phyloP scores from a whole-genome alignment of 2,113 vertebrate species.

The Nothoprocta perdicaria region DNA sequence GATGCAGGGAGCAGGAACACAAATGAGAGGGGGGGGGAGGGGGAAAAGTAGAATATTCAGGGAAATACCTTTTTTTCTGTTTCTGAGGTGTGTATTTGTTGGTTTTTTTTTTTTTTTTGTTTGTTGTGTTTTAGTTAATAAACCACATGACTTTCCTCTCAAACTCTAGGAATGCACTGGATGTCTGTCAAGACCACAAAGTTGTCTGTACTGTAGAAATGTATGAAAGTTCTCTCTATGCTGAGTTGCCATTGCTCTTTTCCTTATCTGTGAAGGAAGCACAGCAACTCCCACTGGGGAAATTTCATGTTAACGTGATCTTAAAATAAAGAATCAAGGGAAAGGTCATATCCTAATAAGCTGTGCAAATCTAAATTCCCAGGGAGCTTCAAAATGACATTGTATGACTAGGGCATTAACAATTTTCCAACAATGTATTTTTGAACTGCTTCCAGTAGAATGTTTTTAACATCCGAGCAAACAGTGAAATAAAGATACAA shows the following conservation, averaged over 20 bases:
- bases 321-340: conserved; percentile 94
- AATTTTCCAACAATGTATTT: conserved; percentile 74
- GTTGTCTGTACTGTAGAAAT: conserved; percentile 44
- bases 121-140: conserved; percentile 37
- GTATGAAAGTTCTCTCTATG: conserved; percentile 59
- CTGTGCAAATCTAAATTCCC: conserved; percentile 89
- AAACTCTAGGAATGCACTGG: conserved; percentile 53
- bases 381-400: conserved; percentile 82
- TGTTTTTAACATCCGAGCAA: conserved; percentile 43
- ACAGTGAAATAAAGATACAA: conserved; percentile 52
- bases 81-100: not conserved
- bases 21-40: not conserved
- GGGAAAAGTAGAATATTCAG: conserved; percentile 24
- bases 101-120: not conserved
- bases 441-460: conserved; percentile 69
- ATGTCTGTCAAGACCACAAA: conserved; percentile 65
- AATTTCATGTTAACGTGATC: conserved; percentile 87
- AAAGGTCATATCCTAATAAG: conserved; percentile 93
- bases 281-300: conserved; percentile 85
- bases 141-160: conserved; percentile 66
- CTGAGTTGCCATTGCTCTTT: conserved; percentile 79
- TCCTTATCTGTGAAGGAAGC: conserved; percentile 91
- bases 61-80: conserved; percentile 68
- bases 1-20: not conserved
- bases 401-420: conserved; percentile 71